Evolutionary conservation across 1,140 invertebrate species (phyloP).

Genomic region (Oryzaephilus surinamensis): DNA sequence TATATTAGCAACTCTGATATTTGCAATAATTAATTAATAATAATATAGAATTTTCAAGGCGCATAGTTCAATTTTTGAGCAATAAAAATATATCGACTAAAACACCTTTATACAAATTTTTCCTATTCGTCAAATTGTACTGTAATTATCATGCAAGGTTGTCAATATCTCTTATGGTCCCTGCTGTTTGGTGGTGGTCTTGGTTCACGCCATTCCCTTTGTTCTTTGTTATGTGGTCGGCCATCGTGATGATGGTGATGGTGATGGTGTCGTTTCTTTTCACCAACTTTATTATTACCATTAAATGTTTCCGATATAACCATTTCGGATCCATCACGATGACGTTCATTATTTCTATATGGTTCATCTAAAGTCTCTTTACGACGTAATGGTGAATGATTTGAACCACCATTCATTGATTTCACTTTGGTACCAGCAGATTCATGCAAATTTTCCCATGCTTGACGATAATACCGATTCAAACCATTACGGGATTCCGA

Average conservation of each 20-base stretch:
- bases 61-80: too few relatives aligned
- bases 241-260: slow-evolving; percentile 59
- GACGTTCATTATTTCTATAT: slow-evolving; percentile 38
- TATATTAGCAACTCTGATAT: too few relatives aligned
- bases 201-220: slow-evolving; percentile 24
- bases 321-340: slow-evolving; percentile 55
- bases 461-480: slow-evolving; percentile 75
- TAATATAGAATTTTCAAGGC: background rate
- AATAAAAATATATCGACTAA: background rate
- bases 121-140: slow-evolving; percentile 25
- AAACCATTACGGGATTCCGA: slow-evolving; percentile 71
- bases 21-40: too few relatives aligned
- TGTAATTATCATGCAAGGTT: slow-evolving; percentile 27
- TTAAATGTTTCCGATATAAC: slow-evolving; percentile 61
- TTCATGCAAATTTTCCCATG: slow-evolving; percentile 86
- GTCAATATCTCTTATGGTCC: slow-evolving; percentile 31
- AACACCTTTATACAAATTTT: slow-evolving; percentile 3
- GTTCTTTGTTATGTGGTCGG: slow-evolving; percentile 23
- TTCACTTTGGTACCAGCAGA: slow-evolving; percentile 53
- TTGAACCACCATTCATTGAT: slow-evolving; percentile 25
- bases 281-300: slow-evolving; percentile 39
- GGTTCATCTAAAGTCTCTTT: slow-evolving; percentile 64
- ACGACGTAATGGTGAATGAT: slow-evolving; percentile 47
- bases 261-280: slow-evolving; percentile 72
- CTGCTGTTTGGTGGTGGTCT: slow-evolving; percentile 17